phyloP scores from a whole-genome alignment of 1,140 invertebrate genomes.

The Neodiprion fabricii region DNA sequence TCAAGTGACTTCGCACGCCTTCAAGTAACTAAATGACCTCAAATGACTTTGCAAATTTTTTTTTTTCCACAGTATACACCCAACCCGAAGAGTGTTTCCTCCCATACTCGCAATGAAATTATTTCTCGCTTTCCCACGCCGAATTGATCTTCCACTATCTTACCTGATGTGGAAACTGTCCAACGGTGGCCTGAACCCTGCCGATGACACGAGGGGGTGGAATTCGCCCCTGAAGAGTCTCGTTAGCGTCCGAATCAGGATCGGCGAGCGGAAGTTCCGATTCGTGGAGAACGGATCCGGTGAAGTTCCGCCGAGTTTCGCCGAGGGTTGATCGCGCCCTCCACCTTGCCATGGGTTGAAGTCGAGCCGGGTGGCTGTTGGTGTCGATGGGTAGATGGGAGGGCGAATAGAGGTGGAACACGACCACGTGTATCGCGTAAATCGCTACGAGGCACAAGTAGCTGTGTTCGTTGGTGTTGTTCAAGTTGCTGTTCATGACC shows the following conservation, averaged over 20 bases:
- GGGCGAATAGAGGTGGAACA: constrained; percentile 26
- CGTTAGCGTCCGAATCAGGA: too few relatives aligned
- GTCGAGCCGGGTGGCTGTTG: background rate
- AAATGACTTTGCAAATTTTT: too few relatives aligned
- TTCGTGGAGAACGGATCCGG: constrained; percentile 8
- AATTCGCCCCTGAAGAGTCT: background rate
- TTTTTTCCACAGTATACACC: too few relatives aligned
- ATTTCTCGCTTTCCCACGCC: too few relatives aligned
- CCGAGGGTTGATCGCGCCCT: background rate
- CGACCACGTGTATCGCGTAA: constrained; percentile 28
- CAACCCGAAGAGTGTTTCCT: too few relatives aligned
- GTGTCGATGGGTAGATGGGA: background rate
- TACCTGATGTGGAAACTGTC: constrained; percentile 18
- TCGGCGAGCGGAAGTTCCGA: background rate
- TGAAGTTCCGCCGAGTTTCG: too few relatives aligned
- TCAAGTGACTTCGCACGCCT: too few relatives aligned
- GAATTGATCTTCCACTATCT: background rate
- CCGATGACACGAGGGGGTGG: background rate
- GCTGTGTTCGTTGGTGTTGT: constrained; percentile 25
- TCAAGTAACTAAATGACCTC: too few relatives aligned
- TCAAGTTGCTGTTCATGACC: constrained; percentile 13
- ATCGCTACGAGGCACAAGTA: constrained; percentile 31
- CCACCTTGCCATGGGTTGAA: background rate
- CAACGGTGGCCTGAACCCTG: background rate
- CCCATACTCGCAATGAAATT: too few relatives aligned